Conservation (phyloP, 2,113 vertebrate species). For the Colius striatus region DNA sequence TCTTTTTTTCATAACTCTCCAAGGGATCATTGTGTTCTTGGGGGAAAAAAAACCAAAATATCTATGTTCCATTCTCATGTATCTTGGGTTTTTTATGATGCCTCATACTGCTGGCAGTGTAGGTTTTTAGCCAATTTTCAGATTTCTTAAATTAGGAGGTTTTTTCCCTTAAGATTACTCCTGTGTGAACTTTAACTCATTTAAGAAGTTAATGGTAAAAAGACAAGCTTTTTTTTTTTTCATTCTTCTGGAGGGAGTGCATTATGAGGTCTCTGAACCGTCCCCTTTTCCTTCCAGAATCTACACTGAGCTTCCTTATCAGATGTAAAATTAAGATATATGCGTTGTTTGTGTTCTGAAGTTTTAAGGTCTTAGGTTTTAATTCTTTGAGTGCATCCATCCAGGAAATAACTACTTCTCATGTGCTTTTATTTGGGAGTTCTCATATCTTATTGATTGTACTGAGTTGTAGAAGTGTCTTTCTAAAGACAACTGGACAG, state of each 20-base stretch:
- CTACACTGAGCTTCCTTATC: background rate
- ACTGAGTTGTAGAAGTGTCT: background rate
- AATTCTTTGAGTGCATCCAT: background rate
- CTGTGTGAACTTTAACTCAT: background rate
- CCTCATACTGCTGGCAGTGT: background rate
- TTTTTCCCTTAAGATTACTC: background rate
- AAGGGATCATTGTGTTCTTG: background rate
- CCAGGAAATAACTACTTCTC: background rate
- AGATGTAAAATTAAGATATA: background rate
- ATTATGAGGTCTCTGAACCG: background rate
- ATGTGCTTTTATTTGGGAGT: background rate
- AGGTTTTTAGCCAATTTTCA: background rate
- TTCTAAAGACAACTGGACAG: background rate
- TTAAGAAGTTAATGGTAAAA: background rate
- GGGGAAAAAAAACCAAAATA: background rate
- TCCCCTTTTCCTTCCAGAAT: background rate
- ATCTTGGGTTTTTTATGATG: background rate
- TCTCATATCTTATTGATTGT: background rate
- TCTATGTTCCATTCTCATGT: background rate
- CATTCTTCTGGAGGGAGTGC: background rate
- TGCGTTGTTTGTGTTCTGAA: background rate
- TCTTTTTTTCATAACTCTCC: background rate
- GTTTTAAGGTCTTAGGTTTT: background rate
- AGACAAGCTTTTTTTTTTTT: background rate
- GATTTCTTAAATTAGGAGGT: accelerated